Evolutionary conservation across 1,140 invertebrate species (phyloP), one percentile per base, ranked within the genome.

Genomic region (Atta cephalotes): DNA sequence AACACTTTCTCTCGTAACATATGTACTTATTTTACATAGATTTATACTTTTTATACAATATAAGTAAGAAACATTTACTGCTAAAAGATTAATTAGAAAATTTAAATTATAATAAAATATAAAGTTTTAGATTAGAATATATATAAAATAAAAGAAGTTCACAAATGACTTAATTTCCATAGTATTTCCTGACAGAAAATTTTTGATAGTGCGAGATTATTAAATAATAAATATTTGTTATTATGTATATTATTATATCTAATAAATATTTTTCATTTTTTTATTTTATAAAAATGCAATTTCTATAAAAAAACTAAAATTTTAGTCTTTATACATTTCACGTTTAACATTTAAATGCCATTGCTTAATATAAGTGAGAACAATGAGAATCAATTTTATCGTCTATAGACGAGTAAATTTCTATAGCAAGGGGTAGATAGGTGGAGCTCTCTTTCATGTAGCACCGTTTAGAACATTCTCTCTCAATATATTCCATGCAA

Each of bases 401-500:
- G 10, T 81, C 35, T 45, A 71, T 49, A 60, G 51, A 58, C 18
- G 66, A 71, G 35, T 71, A 71, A 58, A 81, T 81, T 81, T 81
- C 79, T 81, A 81, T 45, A 28, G 53, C 21, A 71, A 56, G 31
- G 51, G 14, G 12, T 53, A 60, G n/a, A 39, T 35, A 70, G 31
- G 35, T 25, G 31, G 80, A 74, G 21, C n/a, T 70, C 4, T 87
- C 89, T 87, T 90, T 89, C 81, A 87, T 82, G 88, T 39, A 10
- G 62, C 82, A 53, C 76, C 77, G 77, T 87, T 74, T 79, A 39
- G 16, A 79, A 79, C 31, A 2, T 70, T 90, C 87, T 91, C 82
- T 92, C 85, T 89, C 60, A 89, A 89, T 91, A 89, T 91, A 89
- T 92, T 88, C 92, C 92, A 80, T 92, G 88, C 93, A 94, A 94